phyloP scores from a whole-genome alignment of 2,113 vertebrate genomes.

The Onychostoma macrolepis region DNA sequence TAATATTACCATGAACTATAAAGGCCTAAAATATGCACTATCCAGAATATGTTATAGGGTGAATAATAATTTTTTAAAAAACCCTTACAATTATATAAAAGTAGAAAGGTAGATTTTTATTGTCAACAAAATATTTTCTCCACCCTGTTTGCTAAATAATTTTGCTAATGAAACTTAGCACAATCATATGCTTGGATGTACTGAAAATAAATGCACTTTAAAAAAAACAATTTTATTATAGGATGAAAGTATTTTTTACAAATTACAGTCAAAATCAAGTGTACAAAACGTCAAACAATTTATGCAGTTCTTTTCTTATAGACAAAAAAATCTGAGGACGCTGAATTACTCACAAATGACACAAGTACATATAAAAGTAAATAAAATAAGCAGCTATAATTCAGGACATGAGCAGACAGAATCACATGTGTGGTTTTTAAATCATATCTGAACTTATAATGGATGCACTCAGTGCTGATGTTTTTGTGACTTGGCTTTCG shows the following conservation, averaged over 20 bases:
- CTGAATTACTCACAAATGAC: neutral
- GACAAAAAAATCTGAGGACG: neutral
- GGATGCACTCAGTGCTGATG: constrained; percentile 9
- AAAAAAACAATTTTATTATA: neutral
- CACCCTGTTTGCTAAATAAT: neutral
- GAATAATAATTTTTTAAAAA: neutral
- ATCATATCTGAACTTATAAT: neutral
- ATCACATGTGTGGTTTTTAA: neutral
- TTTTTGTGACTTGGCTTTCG: constrained; percentile 77
- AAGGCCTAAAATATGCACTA: neutral
- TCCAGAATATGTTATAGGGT: neutral
- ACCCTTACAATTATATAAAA: neutral
- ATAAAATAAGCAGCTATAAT: neutral
- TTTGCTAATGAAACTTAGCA: neutral
- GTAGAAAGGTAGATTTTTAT: neutral
- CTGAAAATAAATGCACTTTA: neutral
- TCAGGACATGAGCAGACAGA: neutral
- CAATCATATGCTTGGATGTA: neutral
- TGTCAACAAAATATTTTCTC: neutral
- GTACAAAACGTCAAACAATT: neutral
- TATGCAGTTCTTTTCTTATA: neutral
- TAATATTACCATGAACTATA: neutral
- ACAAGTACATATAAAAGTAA: neutral
- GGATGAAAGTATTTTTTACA: neutral
- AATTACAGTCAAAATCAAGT: neutral